Base-by-base conservation (phyloP, 2,888 invertebrate species). In the Cephus spinipes region DNA sequence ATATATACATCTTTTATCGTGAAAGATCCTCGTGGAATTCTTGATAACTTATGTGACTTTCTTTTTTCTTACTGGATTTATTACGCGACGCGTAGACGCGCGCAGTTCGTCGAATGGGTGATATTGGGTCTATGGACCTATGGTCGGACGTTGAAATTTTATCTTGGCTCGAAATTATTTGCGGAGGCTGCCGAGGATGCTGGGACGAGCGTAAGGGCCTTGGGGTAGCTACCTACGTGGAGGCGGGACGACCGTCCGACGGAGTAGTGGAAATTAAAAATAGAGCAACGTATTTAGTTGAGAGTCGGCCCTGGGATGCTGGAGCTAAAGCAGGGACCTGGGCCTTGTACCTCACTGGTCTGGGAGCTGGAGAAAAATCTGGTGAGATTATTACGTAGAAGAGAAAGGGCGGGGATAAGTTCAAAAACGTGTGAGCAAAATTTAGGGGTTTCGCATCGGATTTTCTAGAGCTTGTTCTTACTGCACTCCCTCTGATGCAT, bases 181-280 rank as follows among this genome's bases (percentile, higher is more conserved):
- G 55, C 55, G 55, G 55, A 55, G 23, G 40, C 40, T 40, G 40
- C 40, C 1, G 31, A 71, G 71, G 71, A 71, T 32, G 71, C 71
- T 55, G 55, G 55, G 55, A 15, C 9, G 31, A 4, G 31, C 31
- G 2, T 71, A 31, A 71, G 71, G 71, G 71, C 31, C 71, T 71
- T 71, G 71, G 32, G 71, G 55, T 55, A 55, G 9, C 55, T 55
- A 71, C 12, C 31, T 71, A 71, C 71, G 71, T 33, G 71, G 71
- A 31, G 71, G 71, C 31, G 71, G 32, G 71, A 71, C 31, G 71
- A 55, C 23, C 1, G 55, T 2, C 15, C 55, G 71, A 15, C 71
- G 71, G 71, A 15, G 32, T 71, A 31, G 71, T 71, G 31, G 71
- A 71, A 71, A 71, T 71, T 71, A 71, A 71, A 71, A 71, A 71